phyloP scores from a whole-genome alignment of 2,797 vertebrate species.

The Amblyraja radiata region DNA sequence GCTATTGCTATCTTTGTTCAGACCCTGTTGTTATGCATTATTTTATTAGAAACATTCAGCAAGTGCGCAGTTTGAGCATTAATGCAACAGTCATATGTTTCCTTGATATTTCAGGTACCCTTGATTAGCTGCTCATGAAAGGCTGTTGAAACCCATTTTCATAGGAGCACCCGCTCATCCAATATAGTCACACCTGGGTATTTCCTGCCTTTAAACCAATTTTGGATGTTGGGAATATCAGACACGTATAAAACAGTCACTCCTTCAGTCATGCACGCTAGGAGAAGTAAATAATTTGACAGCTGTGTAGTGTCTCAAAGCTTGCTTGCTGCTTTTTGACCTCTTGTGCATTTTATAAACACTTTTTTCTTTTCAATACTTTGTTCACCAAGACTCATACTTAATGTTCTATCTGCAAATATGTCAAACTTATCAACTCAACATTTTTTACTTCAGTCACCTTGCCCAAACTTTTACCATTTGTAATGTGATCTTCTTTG shows the following conservation, averaged over 20 bases:
- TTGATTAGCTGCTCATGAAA: not conserved
- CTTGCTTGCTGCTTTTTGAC: not conserved
- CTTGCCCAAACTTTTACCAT: not conserved
- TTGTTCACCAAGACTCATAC: not conserved
- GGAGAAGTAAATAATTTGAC: not conserved
- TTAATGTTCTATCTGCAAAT: not conserved
- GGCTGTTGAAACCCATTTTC: not conserved
- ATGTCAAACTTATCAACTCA: not conserved
- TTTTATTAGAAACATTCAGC: not conserved
- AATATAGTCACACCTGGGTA: not conserved
- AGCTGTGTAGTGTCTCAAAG: not conserved
- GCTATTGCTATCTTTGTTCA: not conserved
- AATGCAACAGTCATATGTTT: not conserved
- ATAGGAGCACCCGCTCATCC: not conserved
- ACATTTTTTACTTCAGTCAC: not conserved
- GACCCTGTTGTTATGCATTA: not conserved
- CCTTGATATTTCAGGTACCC: not conserved
- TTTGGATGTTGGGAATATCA: not conserved
- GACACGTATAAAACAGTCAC: not conserved
- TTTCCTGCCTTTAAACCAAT: not conserved
- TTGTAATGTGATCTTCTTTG: not conserved
- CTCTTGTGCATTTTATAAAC: not conserved
- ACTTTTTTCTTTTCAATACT: not conserved
- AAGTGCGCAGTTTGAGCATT: not conserved
- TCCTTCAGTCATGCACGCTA: not conserved